Evolutionary conservation across 2,797 vertebrate genomes (phyloP), one percentile per base, ranked within the genome.

Genomic region (Peromyscus eremicus): DNA sequence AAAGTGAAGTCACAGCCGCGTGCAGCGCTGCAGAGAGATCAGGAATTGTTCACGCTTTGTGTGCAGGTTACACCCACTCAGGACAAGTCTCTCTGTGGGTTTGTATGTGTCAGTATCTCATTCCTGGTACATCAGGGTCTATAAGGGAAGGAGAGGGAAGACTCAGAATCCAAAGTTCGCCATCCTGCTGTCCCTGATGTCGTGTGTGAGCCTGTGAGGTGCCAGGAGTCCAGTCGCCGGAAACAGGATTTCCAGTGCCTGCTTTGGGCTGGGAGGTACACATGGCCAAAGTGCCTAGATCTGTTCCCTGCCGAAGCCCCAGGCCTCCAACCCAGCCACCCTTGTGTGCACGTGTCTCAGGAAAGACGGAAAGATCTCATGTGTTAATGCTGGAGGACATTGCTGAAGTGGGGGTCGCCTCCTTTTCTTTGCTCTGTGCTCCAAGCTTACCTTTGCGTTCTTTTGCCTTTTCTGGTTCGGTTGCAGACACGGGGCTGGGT

Each of bases 401-500:
- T 21, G 29, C 68, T 52, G 23, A 14, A 2, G 11, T 8, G 2
- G 21, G 13, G 34, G n/a, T 16, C 19, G 60, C 40, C 0, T 1
- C 3, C 17, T 6, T 49, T 17, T 1, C 37, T 79, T 46, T 49
- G 9, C 6, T 25, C 27, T 2, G 2, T 27, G 88, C 66, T 86
- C 64, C 64, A 70, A 27, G 64, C 66, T 96, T 19, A 97, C 93
- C 16, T 76, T 37, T 62, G 57, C 81, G 0, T 89, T 77, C 86
- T 66, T 46, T 93, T 77, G 32, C 60, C 76, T 84, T n/a, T 43
- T 79, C 76, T 14, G 94, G 84, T 92, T 43, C 21, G 34, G 21
- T 79, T 93, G 4, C 98, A 99, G 99, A 99, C 97, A 99, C 99
- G 0, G 99, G 99, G 32, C 98, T 99, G 87, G 99, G 99, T 1